A percentile compares a stretch with the other conserved stretches of the same genome.
These are phyloP conservation scores for Tautogolabrus adspersus DNA, from an alignment of 2,113 vertebrate species.

Conservation along the genomic window DNA sequence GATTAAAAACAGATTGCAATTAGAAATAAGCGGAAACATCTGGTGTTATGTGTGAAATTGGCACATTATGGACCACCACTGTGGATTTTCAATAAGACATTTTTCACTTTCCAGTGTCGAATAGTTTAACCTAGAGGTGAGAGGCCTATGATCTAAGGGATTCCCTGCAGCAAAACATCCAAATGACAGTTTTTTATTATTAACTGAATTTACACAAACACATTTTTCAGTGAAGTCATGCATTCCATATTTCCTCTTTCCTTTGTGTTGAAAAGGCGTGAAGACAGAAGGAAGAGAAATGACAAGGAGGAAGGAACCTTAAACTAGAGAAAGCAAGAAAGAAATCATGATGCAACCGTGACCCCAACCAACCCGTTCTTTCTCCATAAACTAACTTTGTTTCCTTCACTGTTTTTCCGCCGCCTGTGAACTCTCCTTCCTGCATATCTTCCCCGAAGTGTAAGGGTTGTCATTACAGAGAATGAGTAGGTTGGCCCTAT, in stretches of 20 bases:
- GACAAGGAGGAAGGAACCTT: background rate
- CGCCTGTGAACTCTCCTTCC: conserved; percentile 19
- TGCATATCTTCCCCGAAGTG: conserved; percentile 23
- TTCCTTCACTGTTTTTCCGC: conserved; percentile 27
- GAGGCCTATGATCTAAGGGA: background rate
- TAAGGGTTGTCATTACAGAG: conserved; percentile 55
- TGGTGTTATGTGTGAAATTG: conserved; percentile 21
- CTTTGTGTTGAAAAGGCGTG: conserved; percentile 17
- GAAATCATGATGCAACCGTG: conserved; percentile 46
- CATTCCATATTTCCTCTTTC: conserved; percentile 25
- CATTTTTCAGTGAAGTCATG: conserved; percentile 1
- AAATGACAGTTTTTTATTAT: conserved; percentile 29
- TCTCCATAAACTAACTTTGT: background rate
- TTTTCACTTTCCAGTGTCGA: background rate
- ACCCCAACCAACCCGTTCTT: conserved; percentile 37
- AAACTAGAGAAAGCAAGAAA: conserved; percentile 4
- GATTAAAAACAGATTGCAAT: conserved; percentile 21
- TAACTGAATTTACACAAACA: conserved; percentile 22
- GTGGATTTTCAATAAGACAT: conserved; percentile 34
- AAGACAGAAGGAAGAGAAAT: conserved; percentile 34
- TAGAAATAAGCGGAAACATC: conserved; percentile 12
- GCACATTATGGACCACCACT: conserved; percentile 10
- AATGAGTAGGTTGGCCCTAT: conserved; percentile 55
- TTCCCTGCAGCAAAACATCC: background rate
- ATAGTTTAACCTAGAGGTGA: conserved; percentile 26